Evolutionary conservation across 2,888 invertebrate genomes (phyloP), one percentile per base, ranked within the genome.

Genomic region (Cheilosia vernalis): DNA sequence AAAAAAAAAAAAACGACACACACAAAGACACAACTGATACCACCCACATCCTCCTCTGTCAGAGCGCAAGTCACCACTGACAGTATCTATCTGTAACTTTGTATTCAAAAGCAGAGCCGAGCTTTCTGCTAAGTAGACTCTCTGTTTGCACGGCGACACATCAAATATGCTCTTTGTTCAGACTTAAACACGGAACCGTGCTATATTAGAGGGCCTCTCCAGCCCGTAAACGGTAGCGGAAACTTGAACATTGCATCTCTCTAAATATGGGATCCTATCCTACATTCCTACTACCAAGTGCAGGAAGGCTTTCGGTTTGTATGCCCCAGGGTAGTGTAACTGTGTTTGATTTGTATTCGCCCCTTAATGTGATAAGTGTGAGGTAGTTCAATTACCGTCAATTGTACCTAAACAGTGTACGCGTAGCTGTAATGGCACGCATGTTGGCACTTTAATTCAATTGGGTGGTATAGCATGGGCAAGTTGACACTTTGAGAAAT

Each of bases 381-480:
- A 72, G 66, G 77, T 85, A 85, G 81, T 85, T 85, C 81, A 81
- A 85, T 85, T 81, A 85, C 72, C 60, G 70, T 58, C 63, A 81
- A 85, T 72, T 79, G 72, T 55, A 63, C 21, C 33, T 13, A 44
- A 44, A 47, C 13, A 13, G 13, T 37, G 37, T 17, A 47, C 49
- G 24, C 9, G 21, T 2, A 30, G 19, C 2, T 9, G 24, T 15
- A 33, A 37, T 49, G 53, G 58, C 44, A 80, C 69, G 69, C 74
- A 73, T 74, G 79, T 79, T 84, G 33, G 69, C 56, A 56, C 63
- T 74, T 84, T 66, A 69, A 64, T 24, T 80, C 79, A 84, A 84
- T 79, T 80, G 60, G 33, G 49, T n/a, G 33, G 60, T 66, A 21
- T 7, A 47, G 37, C 47, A 15, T 13, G 33, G 13, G 21, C 24